Base-by-base conservation (phyloP, 2,113 vertebrate species). In the Petrocephalus zakoni region DNA sequence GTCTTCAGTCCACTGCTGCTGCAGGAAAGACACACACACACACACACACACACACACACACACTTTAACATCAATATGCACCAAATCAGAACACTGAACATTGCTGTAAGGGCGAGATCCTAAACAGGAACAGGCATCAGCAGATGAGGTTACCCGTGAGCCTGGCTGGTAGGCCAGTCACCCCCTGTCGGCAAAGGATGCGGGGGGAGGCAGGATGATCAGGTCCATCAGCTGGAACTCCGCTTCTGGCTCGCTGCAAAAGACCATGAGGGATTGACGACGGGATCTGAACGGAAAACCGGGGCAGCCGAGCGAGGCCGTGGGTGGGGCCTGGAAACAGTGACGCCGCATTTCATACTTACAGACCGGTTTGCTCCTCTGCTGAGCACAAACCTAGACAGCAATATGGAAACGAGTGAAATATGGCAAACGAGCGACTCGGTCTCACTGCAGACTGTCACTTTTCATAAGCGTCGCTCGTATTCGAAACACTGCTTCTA, bases 151-250 rank as follows among this genome's bases (percentile, higher is more conserved):
- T 46, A 87, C 86, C 86, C 22, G 22, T 6, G 11, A 37, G 25
- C 19, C 25, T 19, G 52, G 22, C 55, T 52, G 51, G 19, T 9
- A 25, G 56, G 17, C 34, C 55, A 46, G 29, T 87, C 56, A 87
- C 21, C 21, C 56, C 34, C 86, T 64, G 34, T 87, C 86, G 6
- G 86, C 94, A 0, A 94, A 96, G 25, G 94, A 89, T 3, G 94
- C 95, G n/a, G 95, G 95, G 61, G 95, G 95, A 78, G 95, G 95
- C 46, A 96, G 89, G 51, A 95, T 91, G 49, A 91, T 5, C 46
- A 89, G 78, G 1, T 91, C 89, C 0, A 90, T 61, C 17, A 95
- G 94, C 92, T 92, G 90, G 7, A 87, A 53, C 29, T 90, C 90
- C 3, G n/a, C 4, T 37, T 92, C 90, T 78, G 46, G 85, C 64